Base-by-base conservation (phyloP, 2,113 vertebrate species). In the Thunnus thynnus region DNA sequence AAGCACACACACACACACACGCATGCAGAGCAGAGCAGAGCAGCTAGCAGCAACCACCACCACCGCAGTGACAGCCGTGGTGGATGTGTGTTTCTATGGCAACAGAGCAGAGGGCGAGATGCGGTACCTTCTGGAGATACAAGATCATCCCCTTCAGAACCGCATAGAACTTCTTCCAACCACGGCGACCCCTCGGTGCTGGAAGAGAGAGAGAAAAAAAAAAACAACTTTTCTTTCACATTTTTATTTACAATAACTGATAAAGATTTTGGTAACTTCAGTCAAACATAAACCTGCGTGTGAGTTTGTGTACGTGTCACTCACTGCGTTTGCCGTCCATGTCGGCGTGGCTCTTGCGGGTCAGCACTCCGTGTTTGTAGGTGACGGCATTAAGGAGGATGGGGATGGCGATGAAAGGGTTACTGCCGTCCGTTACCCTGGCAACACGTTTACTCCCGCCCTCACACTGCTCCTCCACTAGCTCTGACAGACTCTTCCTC, bases 81-180 rank as follows among this genome's bases (percentile, higher is more conserved):
- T 85, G 81, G 83, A 88, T 85, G 72, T 75, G 52, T 86, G 92
- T 93, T 93, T 83, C 92, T 83, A 90, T 93, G 81, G 93, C 77
- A 93, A 93, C 89, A 3, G 62, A 84, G 87, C 72, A 82, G 81
- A 89, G 69, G 79, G 80, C 8, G 58, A 82, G 63, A 82, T 89
- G 68, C 30, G 30, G 93, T 96, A 98, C 98, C 97, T 99, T 99
- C 90, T 99, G 98, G 82, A 99, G 95, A 93, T 99, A 99, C 70
- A 99, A 90, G 91, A 99, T 95, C 85, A 97, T 99, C 84, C 98
- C 98, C 93, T 99, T 99, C 82, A 99, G 96, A 82, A 99, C 98
- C 11, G 98, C 98, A 62, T 99, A 99, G 93, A 99, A 99, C 90
- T 99, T 99, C 95, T 99, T 99, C 98, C 98, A 99, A 75, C 98